Evolutionary conservation across 2,888 invertebrate genomes (phyloP).

Genomic region (Charanyca ferruginea): DNA sequence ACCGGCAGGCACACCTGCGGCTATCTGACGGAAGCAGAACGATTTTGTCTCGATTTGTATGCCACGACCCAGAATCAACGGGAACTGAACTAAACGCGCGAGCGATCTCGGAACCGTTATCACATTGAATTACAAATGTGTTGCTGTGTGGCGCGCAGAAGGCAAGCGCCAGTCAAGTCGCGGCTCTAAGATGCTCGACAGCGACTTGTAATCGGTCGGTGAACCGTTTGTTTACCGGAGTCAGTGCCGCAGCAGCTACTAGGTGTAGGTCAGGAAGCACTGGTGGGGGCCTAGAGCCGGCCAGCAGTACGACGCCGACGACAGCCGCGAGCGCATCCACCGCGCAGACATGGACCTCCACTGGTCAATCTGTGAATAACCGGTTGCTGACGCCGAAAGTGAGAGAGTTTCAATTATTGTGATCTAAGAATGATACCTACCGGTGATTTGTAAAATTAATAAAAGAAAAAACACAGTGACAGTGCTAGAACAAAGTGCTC

Average conservation of each 20-base stretch:
- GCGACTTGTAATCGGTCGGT: conserved; percentile 87
- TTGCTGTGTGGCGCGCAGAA: conserved; percentile 73
- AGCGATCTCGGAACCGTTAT: conserved; percentile 86
- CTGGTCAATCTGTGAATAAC: conserved; percentile 71
- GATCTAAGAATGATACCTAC: conserved; percentile 81
- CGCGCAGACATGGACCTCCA: conserved; percentile 80
- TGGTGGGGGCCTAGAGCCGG: conserved; percentile 78
- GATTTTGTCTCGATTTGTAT: conserved; percentile 73
- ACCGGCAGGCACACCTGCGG: conserved; percentile 63
- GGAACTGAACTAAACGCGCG: conserved; percentile 79
- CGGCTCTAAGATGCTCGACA: conserved; percentile 75
- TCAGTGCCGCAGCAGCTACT: conserved; percentile 78
- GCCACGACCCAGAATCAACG: conserved; percentile 82
- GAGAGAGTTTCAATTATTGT: conserved; percentile 79
- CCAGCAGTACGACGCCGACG: conserved; percentile 81
- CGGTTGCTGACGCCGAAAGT: conserved; percentile 78
- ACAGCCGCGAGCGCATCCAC: conserved; percentile 81
- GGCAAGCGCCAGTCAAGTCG: conserved; percentile 71
- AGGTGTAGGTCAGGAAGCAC: conserved; percentile 87
- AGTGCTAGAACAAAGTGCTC: conserved; percentile 82
- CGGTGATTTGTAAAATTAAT: conserved; percentile 72
- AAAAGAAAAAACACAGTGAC: conserved; percentile 71
- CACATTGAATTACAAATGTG: conserved; percentile 88
- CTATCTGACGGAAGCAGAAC: conserved; percentile 65
- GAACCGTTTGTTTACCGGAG: conserved; percentile 90